Conservation (phyloP, 2,797 vertebrate genomes). For the Gadopsis bispinosus region DNA sequence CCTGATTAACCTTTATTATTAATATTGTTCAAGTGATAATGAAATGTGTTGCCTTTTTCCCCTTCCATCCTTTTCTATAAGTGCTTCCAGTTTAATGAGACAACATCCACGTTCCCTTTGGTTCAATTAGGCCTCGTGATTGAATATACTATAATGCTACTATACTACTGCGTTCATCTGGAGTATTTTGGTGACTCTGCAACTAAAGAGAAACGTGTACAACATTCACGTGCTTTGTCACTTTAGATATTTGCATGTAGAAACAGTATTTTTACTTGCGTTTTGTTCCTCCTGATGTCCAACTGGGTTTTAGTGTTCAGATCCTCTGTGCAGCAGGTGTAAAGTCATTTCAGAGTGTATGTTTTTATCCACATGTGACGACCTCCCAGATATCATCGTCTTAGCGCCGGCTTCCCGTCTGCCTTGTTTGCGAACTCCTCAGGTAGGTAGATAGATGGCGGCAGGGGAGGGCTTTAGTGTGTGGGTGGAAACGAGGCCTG, state of each 20-base stretch:
- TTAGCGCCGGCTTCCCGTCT: not conserved
- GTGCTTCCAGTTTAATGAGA: not conserved
- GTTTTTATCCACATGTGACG: not conserved
- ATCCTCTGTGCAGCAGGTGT: not conserved
- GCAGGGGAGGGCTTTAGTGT: not conserved
- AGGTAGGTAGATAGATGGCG: slow-evolving; percentile 16
- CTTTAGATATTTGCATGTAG: not conserved
- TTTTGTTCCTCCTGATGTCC: not conserved
- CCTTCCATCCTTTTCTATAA: not conserved
- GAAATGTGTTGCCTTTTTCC: too few relatives aligned
- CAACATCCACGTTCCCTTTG: not conserved
- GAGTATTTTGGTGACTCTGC: not conserved
- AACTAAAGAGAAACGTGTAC: not conserved
- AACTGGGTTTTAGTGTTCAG: not conserved
- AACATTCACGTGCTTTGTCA: too few relatives aligned
- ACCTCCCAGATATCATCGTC: slow-evolving; percentile 8
- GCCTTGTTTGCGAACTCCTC: slow-evolving; percentile 7
- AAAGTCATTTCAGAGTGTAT: not conserved
- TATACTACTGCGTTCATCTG: not conserved
- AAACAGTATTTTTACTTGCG: not conserved
- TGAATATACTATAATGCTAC: not conserved
- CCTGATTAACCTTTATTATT: not conserved
- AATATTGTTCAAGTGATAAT: not conserved
- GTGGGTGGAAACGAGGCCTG: slow-evolving; percentile 20
- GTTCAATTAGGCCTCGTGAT: not conserved